Conservation (phyloP, 2,113 vertebrate species). For the Dipodomys spectabilis region DNA sequence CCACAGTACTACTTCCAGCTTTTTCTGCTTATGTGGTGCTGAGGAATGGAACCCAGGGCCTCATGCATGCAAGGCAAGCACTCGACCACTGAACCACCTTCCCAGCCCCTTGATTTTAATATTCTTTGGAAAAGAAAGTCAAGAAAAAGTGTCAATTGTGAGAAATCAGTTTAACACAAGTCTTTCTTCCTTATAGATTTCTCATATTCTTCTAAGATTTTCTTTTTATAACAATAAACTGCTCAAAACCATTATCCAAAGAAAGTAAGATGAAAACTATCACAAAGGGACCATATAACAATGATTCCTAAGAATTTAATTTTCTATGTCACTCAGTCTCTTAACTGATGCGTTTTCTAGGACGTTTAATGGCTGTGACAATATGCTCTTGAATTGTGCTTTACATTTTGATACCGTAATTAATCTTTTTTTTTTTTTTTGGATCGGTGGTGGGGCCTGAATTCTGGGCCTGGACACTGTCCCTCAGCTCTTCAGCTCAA, state of each 20-base stretch:
- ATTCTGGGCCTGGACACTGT: no score
- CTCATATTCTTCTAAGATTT: not conserved
- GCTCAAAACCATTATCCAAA: not conserved
- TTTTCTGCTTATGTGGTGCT: no score
- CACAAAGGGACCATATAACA: not conserved
- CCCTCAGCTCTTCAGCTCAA: no score
- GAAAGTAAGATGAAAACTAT: not conserved
- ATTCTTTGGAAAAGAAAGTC: constrained; percentile 4
- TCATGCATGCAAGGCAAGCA: no score
- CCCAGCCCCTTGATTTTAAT: not conserved
- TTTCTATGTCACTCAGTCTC: not conserved
- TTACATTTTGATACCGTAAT: not conserved
- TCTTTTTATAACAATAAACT: not conserved
- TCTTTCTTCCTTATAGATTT: not conserved
- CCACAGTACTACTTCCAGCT: no score
- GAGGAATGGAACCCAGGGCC: no score
- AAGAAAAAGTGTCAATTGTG: not conserved
- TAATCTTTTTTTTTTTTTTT: not conserved
- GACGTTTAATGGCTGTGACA: not conserved
- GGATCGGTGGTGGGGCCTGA: no score
- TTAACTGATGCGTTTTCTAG: not conserved
- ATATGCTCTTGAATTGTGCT: not conserved
- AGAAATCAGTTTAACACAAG: not conserved
- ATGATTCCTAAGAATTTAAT: not conserved
- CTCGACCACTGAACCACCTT: no score